These are phyloP conservation scores for Telenomus remus DNA, from an alignment of 1,140 invertebrate species.

Conservation along the genomic window DNA sequence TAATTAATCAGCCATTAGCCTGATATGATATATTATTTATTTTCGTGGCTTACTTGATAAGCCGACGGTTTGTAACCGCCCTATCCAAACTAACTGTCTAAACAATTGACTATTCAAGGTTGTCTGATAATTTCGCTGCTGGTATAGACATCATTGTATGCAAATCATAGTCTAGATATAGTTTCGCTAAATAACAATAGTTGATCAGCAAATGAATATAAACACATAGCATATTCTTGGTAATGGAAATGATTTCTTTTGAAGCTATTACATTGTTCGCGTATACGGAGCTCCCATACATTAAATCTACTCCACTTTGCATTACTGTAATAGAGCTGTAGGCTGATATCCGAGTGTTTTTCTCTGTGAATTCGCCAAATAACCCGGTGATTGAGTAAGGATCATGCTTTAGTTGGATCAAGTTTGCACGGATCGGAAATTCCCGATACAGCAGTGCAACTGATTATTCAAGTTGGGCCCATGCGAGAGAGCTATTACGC, in stretches of 20 bases:
- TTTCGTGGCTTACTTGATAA: neutral
- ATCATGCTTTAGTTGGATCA: conserved; percentile 39
- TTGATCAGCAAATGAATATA: too few species aligned
- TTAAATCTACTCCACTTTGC: too few species aligned
- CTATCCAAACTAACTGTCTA: neutral
- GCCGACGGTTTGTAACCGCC: neutral
- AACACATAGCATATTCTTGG: too few species aligned
- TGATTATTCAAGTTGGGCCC: conserved; percentile 39
- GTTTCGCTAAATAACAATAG: too few species aligned
- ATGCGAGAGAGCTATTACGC: conserved; percentile 21
- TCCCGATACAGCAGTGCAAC: conserved; percentile 39
- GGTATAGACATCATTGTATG: neutral
- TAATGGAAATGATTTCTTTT: too few species aligned
- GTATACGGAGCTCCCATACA: too few species aligned
- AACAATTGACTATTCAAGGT: too few species aligned
- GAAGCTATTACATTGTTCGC: too few species aligned
- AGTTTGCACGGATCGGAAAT: conserved; percentile 53
- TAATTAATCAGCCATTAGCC: conserved; percentile 11
- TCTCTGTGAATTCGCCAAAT: neutral
- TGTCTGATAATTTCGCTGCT: neutral
- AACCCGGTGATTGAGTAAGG: conserved; percentile 51
- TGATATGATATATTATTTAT: conserved; percentile 8
- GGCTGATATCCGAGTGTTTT: too few species aligned
- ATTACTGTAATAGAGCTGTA: too few species aligned
- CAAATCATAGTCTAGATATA: neutral